These are phyloP conservation scores for Sorex araneus DNA, from an alignment of 2,113 vertebrate species.

Conservation along the genomic window DNA sequence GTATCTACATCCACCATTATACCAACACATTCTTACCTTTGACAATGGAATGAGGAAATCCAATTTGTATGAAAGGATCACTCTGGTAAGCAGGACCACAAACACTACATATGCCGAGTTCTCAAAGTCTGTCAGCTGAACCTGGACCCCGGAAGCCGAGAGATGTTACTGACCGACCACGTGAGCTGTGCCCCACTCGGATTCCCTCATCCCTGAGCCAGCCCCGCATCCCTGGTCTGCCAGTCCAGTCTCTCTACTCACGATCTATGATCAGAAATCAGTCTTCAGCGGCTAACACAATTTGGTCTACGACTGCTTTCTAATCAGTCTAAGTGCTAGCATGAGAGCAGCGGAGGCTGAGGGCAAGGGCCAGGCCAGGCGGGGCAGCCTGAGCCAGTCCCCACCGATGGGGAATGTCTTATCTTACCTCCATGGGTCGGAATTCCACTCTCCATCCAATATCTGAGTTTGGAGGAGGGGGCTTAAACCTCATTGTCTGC, in stretches of 20 bases:
- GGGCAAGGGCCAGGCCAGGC: rapidly evolving
- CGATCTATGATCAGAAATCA: neutral
- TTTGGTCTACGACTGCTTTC: neutral
- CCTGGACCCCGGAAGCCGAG: conserved; percentile 87
- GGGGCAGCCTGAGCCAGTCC: neutral
- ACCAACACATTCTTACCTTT: conserved; percentile 90
- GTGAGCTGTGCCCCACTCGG: neutral
- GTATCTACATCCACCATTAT: neutral
- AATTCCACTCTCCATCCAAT: conserved; percentile 99
- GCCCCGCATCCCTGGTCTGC: neutral
- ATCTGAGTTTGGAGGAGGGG: conserved; percentile 98
- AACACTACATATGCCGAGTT: conserved; percentile 99
- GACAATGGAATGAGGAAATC: conserved; percentile 98
- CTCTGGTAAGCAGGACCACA: conserved; percentile 97
- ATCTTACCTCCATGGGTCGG: conserved; percentile 98
- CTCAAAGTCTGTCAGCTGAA: conserved; percentile 99
- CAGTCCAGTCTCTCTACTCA: neutral
- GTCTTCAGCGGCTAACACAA: neutral
- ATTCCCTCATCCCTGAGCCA: neutral
- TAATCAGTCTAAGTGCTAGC: neutral
- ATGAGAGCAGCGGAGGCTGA: neutral
- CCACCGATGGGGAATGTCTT: neutral
- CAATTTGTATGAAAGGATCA: conserved; percentile 98
- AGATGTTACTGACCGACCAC: neutral
- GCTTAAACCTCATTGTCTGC: conserved; percentile 99